Conservation (phyloP, 2,888 invertebrate species). For the Stenotaenia linearis region DNA sequence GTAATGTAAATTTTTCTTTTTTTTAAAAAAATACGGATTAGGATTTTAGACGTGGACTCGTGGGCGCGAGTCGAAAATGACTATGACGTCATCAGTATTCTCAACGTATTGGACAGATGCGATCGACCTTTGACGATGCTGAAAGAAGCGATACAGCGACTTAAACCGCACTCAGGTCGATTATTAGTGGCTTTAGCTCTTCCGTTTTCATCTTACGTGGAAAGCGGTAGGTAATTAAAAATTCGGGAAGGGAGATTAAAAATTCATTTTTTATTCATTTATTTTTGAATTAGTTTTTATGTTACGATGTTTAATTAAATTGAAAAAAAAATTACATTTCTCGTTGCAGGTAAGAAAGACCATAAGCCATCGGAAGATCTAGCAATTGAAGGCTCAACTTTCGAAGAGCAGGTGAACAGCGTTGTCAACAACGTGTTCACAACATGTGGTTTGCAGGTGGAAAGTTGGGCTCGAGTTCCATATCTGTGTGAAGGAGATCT, state of each 20-base stretch:
- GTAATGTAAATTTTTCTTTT: not conserved
- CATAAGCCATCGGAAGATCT: constrained; percentile 42
- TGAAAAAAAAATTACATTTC: not conserved
- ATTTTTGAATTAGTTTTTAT: not conserved
- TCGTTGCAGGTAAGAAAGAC: not conserved
- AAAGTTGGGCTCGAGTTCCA: constrained; percentile 82
- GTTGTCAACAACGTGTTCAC: constrained; percentile 59
- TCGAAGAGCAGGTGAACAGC: constrained; percentile 65
- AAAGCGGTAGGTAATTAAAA: constrained; percentile 58
- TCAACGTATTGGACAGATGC: constrained; percentile 92
- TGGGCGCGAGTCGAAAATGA: constrained; percentile 54
- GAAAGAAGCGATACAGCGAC: constrained; percentile 62
- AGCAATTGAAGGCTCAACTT: constrained; percentile 45
- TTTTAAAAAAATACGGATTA: too few species aligned
- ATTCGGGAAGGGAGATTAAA: not conserved
- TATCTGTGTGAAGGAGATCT: constrained; percentile 97
- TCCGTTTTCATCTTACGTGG: constrained; percentile 91
- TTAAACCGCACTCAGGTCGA: constrained; percentile 64
- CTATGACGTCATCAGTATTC: constrained; percentile 76
- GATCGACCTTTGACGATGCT: constrained; percentile 74
- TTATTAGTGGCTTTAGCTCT: constrained; percentile 84
- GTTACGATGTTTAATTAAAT: not conserved
- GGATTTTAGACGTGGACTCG: constrained; percentile 63
- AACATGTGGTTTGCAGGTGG: constrained; percentile 66
- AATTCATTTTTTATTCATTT: not conserved